Evolutionary conservation across 1,140 invertebrate genomes (phyloP).

Genomic region (Chionoecetes opilio): DNA sequence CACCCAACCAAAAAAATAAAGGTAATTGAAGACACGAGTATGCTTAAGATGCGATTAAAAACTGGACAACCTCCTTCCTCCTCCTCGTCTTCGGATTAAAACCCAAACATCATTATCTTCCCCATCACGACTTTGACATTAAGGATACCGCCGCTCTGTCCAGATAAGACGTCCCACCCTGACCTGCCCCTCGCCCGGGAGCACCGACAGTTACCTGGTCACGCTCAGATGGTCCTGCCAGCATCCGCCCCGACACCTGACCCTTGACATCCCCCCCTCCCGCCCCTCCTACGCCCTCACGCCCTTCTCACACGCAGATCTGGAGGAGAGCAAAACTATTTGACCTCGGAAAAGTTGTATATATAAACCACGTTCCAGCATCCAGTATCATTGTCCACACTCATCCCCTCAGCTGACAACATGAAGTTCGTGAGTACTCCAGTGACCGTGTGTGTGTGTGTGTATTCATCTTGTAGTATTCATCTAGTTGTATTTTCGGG

Average conservation of each 20-base stretch:
- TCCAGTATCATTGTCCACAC: background rate
- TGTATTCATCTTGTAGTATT: too few species aligned
- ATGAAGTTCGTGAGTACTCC: slow-evolving; percentile 64
- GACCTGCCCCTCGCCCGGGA: too few species aligned
- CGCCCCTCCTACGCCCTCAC: too few species aligned
- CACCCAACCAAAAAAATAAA: too few species aligned
- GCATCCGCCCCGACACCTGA: slow-evolving; percentile 29
- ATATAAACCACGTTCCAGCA: background rate
- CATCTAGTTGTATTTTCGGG: too few species aligned
- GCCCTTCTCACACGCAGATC: background rate
- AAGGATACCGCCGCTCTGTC: background rate
- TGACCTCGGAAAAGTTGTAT: slow-evolving; percentile 55
- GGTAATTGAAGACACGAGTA: too few species aligned
- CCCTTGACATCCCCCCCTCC: too few species aligned
- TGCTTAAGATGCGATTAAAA: background rate
- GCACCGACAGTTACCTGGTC: background rate
- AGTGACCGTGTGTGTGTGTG: too few species aligned
- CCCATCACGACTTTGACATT: slow-evolving; percentile 6
- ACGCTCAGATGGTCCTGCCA: slow-evolving; percentile 1
- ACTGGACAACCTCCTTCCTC: too few species aligned
- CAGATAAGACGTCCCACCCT: too few species aligned
- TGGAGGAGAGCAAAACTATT: slow-evolving; percentile 21
- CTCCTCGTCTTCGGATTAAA: too few species aligned
- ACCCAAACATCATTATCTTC: background rate
- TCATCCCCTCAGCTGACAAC: slow-evolving; percentile 31